Conservation (phyloP, 2,888 invertebrate genomes). For the Epirrita christyi region DNA sequence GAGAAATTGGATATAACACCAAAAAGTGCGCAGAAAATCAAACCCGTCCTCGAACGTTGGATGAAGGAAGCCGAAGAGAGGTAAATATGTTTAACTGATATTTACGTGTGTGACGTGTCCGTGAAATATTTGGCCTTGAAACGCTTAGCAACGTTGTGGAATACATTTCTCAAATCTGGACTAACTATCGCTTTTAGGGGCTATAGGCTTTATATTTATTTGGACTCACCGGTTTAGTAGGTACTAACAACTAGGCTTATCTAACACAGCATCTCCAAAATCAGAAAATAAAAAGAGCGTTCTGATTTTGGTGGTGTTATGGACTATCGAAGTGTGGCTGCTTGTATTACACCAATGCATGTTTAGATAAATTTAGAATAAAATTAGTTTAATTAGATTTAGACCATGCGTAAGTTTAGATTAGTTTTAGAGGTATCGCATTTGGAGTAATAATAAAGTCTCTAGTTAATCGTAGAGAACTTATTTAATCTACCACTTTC, state of each 20-base stretch:
- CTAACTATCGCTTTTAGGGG: conserved; percentile 78
- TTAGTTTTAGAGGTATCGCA: too few species aligned
- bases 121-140: conserved; percentile 82
- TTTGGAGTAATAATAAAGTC: too few species aligned
- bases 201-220: conserved; percentile 66
- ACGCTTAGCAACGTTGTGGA: conserved; percentile 77
- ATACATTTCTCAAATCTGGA: conserved; percentile 84
- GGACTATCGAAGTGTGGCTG: conserved; percentile 33
- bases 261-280: conserved; percentile 21
- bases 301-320: conserved; percentile 39
- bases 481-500: too few species aligned
- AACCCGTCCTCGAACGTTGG: conserved; percentile 99
- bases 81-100: conserved; percentile 85
- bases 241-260: conserved; percentile 40
- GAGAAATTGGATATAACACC: conserved; percentile 99
- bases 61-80: conserved; percentile 99
- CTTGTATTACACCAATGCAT: conserved; percentile 35
- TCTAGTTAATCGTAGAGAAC: too few species aligned
- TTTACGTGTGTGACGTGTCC: conserved; percentile 78
- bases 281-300: conserved; percentile 21
- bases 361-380: conserved; percentile 23
- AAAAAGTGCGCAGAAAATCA: conserved; percentile 99
- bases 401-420: too few species aligned
- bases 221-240: conserved; percentile 48
- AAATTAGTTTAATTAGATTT: conserved; percentile 3